A percentile compares a stretch with the other conserved stretches of the same genome.
Evolutionary conservation across 2,797 vertebrate genomes (phyloP).

Genomic region (Melanotaenia nigrans): DNA sequence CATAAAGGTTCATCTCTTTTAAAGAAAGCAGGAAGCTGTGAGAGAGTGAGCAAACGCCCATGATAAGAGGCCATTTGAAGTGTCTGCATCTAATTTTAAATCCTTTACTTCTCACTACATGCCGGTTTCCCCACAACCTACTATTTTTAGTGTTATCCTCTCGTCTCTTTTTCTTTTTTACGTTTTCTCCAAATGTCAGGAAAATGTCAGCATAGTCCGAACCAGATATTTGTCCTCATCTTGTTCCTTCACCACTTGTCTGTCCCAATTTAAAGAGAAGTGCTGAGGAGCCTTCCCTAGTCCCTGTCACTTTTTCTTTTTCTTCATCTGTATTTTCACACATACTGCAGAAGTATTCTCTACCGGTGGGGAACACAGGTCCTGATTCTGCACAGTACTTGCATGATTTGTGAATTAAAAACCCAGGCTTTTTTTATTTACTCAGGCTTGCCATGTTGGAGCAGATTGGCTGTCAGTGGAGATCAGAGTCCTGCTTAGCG

Average conservation of each 20-base stretch:
- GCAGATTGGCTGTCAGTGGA: constrained; percentile 66
- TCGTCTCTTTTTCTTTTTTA: constrained; percentile 49
- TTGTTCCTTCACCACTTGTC: constrained; percentile 67
- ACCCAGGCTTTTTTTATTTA: constrained; percentile 50
- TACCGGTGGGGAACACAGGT: constrained; percentile 2
- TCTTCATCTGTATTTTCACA: too few species aligned
- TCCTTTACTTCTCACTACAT: constrained; percentile 1
- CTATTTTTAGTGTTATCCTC: constrained; percentile 41
- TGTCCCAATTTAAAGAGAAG: constrained; percentile 59
- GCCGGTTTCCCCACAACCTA: constrained; percentile 25
- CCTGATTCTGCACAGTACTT: constrained; percentile 17
- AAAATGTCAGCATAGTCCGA: constrained; percentile 68
- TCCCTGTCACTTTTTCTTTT: too few species aligned
- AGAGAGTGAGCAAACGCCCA: constrained; percentile 24
- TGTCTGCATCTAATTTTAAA: constrained; percentile 32
- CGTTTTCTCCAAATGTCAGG: constrained; percentile 73
- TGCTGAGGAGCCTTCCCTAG: constrained; percentile 48
- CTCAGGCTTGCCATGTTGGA: constrained; percentile 50
- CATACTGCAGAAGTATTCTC: neutral
- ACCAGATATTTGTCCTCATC: constrained; percentile 72
- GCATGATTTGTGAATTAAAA: constrained; percentile 61
- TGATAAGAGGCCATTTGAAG: constrained; percentile 32
- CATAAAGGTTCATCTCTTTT: constrained; percentile 1
- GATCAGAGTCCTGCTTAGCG: constrained; percentile 71
- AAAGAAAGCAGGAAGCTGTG: constrained; percentile 12